These are phyloP conservation scores for Sympetrum striolatum DNA, from an alignment of 2,888 invertebrate species.

Conservation along the genomic window DNA sequence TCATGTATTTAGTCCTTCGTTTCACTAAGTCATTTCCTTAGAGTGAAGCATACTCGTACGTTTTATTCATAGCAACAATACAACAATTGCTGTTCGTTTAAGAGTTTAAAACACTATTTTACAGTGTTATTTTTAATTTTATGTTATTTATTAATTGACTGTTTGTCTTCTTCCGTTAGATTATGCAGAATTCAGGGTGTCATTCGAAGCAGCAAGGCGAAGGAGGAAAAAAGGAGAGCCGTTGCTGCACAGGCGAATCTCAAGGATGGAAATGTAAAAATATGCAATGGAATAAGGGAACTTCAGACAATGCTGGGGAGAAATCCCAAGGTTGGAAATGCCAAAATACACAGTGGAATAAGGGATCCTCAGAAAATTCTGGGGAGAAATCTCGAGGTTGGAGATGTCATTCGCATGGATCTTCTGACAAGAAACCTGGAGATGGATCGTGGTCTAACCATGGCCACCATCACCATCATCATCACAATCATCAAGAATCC, in stretches of 20 bases:
- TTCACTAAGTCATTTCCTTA: too few relatives aligned
- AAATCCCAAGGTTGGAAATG: not conserved
- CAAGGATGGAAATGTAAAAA: not conserved
- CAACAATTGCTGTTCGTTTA: too few relatives aligned
- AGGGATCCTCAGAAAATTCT: not conserved
- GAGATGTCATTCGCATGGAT: not conserved
- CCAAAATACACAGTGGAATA: not conserved
- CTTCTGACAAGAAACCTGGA: constrained; percentile 1
- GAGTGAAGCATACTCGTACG: too few relatives aligned
- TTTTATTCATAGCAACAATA: too few relatives aligned
- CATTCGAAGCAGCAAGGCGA: not conserved
- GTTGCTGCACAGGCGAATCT: not conserved
- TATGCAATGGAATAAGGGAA: not conserved
- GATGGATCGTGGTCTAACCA: not conserved
- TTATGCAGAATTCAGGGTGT: not conserved
- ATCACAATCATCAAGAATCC: not conserved
- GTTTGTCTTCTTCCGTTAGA: not conserved
- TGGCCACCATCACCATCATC: not conserved
- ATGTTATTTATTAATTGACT: too few relatives aligned
- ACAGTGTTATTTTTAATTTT: too few relatives aligned
- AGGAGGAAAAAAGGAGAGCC: not conserved
- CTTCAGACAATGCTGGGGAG: not conserved
- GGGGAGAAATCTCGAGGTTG: not conserved
- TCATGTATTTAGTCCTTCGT: too few relatives aligned
- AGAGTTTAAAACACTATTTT: too few relatives aligned